A percentile compares a stretch with the other conserved stretches of the same genome.
Evolutionary conservation across 1,140 invertebrate genomes (phyloP).

Genomic region (Drosophila lowei): DNA sequence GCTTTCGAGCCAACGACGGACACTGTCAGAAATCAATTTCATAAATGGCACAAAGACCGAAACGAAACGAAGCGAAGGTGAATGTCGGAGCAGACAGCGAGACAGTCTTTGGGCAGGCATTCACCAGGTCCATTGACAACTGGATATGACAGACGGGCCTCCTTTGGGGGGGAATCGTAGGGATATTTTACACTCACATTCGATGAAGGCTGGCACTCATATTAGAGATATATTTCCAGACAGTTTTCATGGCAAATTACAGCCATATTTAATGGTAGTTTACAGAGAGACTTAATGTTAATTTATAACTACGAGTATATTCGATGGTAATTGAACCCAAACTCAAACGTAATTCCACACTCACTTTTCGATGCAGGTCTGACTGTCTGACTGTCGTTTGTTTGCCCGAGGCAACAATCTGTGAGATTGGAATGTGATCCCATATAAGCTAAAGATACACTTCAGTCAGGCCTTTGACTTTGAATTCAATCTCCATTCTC

Average conservation of each 20-base stretch:
- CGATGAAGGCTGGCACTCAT: neutral
- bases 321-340: too few relatives aligned
- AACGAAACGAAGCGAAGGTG: neutral
- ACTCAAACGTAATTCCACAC: too few relatives aligned
- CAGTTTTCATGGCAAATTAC: too few relatives aligned
- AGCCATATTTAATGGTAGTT: too few relatives aligned
- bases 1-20: constrained; percentile 43
- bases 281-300: too few relatives aligned
- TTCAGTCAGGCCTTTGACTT: constrained; percentile 6
- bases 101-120: neutral
- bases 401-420: constrained; percentile 40
- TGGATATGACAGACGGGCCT: constrained; percentile 13
- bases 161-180: neutral
- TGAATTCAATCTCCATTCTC: neutral
- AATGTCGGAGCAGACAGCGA: constrained; percentile 8
- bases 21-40: constrained; percentile 76
- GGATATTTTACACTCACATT: constrained; percentile 8
- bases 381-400: constrained; percentile 29
- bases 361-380: too few relatives aligned
- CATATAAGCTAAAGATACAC: constrained; percentile 32
- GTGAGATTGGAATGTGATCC: constrained; percentile 31
- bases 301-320: too few relatives aligned
- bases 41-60: constrained; percentile 50
- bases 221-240: too few relatives aligned
- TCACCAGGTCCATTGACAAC: constrained; percentile 15